A percentile compares a stretch with the other conserved stretches of the same genome.
Evolutionary conservation across 1,140 invertebrate genomes (phyloP).

Genomic region (Drosophila biarmipes): DNA sequence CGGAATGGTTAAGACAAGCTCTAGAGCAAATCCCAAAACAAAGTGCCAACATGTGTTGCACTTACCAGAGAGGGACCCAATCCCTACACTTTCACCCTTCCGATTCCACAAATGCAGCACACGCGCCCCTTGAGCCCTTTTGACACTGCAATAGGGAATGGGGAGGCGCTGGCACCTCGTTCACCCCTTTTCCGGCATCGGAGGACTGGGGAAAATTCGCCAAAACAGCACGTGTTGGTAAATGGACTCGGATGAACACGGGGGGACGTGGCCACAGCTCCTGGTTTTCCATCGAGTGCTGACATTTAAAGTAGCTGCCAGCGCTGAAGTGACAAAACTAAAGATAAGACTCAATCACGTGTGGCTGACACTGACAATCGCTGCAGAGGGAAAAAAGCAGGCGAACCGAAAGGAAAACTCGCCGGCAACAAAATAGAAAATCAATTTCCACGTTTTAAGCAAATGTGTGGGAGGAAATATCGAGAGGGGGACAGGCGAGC

Average conservation of each 20-base stretch:
- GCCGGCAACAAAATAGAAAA: conserved; percentile 77
- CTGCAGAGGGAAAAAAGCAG: conserved; percentile 11
- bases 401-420: conserved; percentile 32
- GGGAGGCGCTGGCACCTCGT: background rate
- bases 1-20: conserved; percentile 49
- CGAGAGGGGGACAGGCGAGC: conserved; percentile 53
- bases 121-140: conserved; percentile 54
- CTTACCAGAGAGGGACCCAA: conserved; percentile 51
- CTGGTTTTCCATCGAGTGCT: conserved; percentile 43
- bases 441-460: conserved; percentile 78
- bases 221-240: conserved; percentile 60
- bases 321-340: conserved; percentile 80
- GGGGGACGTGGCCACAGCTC: conserved; percentile 2
- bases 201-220: conserved; percentile 61
- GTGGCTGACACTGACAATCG: conserved; percentile 76
- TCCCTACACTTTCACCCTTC: conserved; percentile 23
- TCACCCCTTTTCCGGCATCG: background rate
- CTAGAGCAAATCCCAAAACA: conserved; percentile 67
- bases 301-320: conserved; percentile 83
- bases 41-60: conserved; percentile 80
- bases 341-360: conserved; percentile 83
- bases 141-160: conserved; percentile 36
- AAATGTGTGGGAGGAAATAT: conserved; percentile 21
- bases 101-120: conserved; percentile 33
- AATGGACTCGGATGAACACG: conserved; percentile 12